Conservation (phyloP, 1,140 invertebrate genomes). For the Drosophila pruinosa region DNA sequence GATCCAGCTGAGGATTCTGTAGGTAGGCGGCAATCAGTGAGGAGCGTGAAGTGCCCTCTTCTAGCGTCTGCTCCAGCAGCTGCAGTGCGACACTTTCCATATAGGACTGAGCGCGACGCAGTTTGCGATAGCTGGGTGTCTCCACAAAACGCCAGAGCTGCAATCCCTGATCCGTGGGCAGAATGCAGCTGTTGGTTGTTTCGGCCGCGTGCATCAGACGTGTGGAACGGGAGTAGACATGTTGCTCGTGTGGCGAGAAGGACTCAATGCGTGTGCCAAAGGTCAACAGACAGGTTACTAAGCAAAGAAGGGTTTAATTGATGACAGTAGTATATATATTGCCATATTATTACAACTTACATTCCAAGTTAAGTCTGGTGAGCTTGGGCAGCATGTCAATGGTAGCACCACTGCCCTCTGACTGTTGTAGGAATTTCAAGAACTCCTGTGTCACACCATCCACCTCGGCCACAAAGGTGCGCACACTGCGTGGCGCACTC, state of each 20-base stretch:
- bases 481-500: conserved; percentile 88
- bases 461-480: conserved; percentile 86
- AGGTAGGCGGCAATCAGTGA: conserved; percentile 88
- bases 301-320: neutral
- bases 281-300: conserved; percentile 88
- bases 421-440: conserved; percentile 82
- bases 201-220: conserved; percentile 89
- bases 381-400: conserved; percentile 88
- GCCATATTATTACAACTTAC: conserved; percentile 81
- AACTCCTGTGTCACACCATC: conserved; percentile 88
- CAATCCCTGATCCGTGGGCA: conserved; percentile 90
- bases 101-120: conserved; percentile 87
- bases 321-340: neutral
- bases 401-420: conserved; percentile 5
- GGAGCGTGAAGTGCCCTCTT: conserved; percentile 11
- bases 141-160: conserved; percentile 89
- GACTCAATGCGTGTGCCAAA: conserved; percentile 88
- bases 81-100: conserved; percentile 90
- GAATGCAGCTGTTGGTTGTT: conserved; percentile 87
- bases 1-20: conserved; percentile 86
- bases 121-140: conserved; percentile 89
- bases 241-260: conserved; percentile 86
- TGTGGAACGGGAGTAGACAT: conserved; percentile 85
- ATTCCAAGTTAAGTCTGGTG: conserved; percentile 90
- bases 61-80: conserved; percentile 86